phyloP scores from a whole-genome alignment of 2,797 vertebrate species.

The Halcyon badia region DNA sequence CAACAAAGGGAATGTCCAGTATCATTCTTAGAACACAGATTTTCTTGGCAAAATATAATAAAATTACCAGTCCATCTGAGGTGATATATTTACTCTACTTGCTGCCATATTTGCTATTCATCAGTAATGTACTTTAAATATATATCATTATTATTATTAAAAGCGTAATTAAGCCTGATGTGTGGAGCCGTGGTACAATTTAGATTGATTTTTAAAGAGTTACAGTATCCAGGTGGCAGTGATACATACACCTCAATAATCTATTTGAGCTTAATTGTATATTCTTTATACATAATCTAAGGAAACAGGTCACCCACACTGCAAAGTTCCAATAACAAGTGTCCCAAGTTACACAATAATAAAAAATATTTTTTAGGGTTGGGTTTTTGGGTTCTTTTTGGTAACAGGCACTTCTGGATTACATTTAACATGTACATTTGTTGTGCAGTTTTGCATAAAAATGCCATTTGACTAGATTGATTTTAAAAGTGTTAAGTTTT shows the following conservation, averaged over 20 bases:
- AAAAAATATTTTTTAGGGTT: background rate
- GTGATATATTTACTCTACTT: background rate
- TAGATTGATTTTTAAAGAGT: background rate
- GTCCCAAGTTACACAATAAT: background rate
- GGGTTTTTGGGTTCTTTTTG: background rate
- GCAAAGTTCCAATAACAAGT: background rate
- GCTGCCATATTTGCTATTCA: background rate
- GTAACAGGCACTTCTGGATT: conserved; percentile 36
- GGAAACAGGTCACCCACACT: background rate
- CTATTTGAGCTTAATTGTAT: background rate
- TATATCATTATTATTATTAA: background rate
- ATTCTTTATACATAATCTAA: background rate
- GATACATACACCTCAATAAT: background rate
- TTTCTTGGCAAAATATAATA: background rate
- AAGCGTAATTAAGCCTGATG: background rate
- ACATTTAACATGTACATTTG: conserved; percentile 38
- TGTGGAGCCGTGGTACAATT: background rate
- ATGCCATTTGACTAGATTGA: conserved; percentile 51
- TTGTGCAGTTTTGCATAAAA: conserved; percentile 61
- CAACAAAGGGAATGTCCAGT: background rate
- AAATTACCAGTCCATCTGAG: background rate
- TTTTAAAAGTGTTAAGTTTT: conserved; percentile 70
- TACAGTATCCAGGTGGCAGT: background rate
- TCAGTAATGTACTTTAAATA: background rate
- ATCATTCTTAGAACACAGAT: background rate